A percentile compares a stretch with the other conserved stretches of the same genome.
These are phyloP conservation scores for Carassius carassius DNA, from an alignment of 2,113 vertebrate genomes.

Conservation along the genomic window DNA sequence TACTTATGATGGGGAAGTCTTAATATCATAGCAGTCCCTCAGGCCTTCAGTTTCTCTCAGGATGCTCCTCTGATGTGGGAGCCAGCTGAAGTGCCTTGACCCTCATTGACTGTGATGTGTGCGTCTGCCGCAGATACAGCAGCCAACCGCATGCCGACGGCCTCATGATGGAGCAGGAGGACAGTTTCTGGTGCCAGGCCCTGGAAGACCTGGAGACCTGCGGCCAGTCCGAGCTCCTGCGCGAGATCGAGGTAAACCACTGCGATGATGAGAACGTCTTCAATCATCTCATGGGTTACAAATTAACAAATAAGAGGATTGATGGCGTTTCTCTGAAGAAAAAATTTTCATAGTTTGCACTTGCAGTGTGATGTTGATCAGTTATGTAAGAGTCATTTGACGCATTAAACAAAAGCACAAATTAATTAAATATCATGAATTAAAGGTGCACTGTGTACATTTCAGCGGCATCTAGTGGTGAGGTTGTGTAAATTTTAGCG, in stretches of 20 bases:
- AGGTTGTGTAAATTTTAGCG: no score
- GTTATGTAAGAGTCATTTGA: background rate
- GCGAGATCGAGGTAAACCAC: conserved; percentile 91
- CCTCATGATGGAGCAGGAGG: conserved; percentile 84
- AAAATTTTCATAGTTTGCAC: background rate
- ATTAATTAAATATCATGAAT: background rate
- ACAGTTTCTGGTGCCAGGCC: conserved; percentile 96
- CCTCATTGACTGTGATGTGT: conserved; percentile 17
- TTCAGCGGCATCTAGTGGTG: no score
- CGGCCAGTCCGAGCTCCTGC: conserved; percentile 94
- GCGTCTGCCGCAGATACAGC: conserved; percentile 82
- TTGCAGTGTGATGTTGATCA: background rate
- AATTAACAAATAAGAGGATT: background rate
- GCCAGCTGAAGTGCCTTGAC: background rate
- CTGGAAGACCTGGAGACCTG: conserved; percentile 97
- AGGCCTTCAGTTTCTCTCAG: background rate
- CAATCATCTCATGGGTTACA: background rate
- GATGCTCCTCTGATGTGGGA: background rate
- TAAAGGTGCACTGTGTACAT: no score
- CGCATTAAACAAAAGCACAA: background rate
- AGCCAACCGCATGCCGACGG: conserved; percentile 83
- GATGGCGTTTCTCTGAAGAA: background rate
- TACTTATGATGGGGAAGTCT: background rate
- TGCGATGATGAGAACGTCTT: background rate
- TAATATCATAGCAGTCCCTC: background rate